Conservation (phyloP, 2,888 invertebrate genomes). For the Macrosoma leucophasiata region DNA sequence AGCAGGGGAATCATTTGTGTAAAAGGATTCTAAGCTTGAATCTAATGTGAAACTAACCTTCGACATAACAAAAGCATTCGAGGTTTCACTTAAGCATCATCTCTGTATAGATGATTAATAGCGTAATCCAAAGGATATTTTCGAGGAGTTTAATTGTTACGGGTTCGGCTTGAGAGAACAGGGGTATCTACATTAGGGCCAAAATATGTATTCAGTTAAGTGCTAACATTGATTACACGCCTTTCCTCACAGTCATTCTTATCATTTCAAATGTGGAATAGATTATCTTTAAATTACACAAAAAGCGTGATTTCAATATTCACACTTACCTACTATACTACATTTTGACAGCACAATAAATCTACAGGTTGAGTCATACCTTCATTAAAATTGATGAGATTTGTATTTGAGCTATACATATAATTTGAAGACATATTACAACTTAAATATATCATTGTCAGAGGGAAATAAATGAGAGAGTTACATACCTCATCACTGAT, state of each 20-base stretch:
- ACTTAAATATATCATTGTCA: slow-evolving; percentile 13
- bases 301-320: slow-evolving; percentile 14
- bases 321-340: slow-evolving; percentile 31
- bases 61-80: slow-evolving; percentile 52
- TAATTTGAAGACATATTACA: slow-evolving; percentile 16
- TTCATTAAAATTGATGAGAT: slow-evolving; percentile 42
- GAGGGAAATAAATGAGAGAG: slow-evolving; percentile 5
- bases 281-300: slow-evolving; percentile 4
- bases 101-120: slow-evolving; percentile 49
- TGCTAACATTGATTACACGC: slow-evolving; percentile 14
- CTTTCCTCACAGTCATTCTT: too few relatives aligned
- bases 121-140: slow-evolving; percentile 44
- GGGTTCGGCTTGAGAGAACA: slow-evolving; percentile 74
- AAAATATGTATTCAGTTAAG: slow-evolving; percentile 19
- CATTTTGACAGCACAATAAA: slow-evolving; percentile 45
- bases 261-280: too few relatives aligned
- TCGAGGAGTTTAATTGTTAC: slow-evolving; percentile 55
- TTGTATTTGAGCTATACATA: slow-evolving; percentile 27
- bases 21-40: slow-evolving; percentile 54
- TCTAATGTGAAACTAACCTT: slow-evolving; percentile 40
- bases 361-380: slow-evolving; percentile 49
- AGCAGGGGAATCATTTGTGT: too few relatives aligned
- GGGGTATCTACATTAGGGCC: slow-evolving; percentile 53
- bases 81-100: slow-evolving; percentile 52
- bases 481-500: slow-evolving; percentile 94